A percentile compares a stretch with the other conserved stretches of the same genome.
Conservation (phyloP, 2,888 invertebrate genomes). For the Dromius quadrimaculatus region DNA sequence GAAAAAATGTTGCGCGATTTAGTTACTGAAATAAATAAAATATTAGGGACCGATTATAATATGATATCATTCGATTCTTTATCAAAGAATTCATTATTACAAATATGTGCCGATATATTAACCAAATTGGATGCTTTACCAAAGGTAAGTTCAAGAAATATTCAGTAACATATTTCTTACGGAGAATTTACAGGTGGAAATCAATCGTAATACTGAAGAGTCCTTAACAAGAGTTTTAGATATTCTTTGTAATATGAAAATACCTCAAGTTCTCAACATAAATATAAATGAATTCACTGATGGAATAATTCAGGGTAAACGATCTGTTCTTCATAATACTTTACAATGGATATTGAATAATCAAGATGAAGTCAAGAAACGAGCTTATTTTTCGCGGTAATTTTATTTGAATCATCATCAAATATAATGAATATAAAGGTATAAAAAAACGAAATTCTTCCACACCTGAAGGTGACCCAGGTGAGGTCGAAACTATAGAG, state of each 20-base stretch:
- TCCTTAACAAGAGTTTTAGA: conserved; percentile 55
- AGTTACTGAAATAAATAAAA: conserved; percentile 79
- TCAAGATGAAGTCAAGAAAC: conserved; percentile 80
- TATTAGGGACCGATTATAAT: conserved; percentile 80
- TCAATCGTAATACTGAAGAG: conserved; percentile 55
- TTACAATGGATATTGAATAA: conserved; percentile 84
- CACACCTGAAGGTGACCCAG: no score
- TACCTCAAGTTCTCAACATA: conserved; percentile 16
- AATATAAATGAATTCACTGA: conserved; percentile 41
- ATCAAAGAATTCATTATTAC: conserved; percentile 80
- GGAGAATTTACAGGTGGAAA: conserved; percentile 53
- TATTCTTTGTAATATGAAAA: conserved; percentile 57
- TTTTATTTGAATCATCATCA: conserved; percentile 52
- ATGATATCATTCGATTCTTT: conserved; percentile 88
- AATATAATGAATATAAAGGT: background rate
- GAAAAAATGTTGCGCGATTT: conserved; percentile 61
- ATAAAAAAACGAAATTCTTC: no score
- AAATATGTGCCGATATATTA: conserved; percentile 82
- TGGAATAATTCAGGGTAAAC: conserved; percentile 72
- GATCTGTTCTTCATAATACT: conserved; percentile 80
- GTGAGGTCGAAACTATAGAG: no score
- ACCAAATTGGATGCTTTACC: conserved; percentile 77
- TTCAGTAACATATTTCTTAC: background rate
- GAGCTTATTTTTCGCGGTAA: conserved; percentile 85
- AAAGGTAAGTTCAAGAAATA: conserved; percentile 65